Evolutionary conservation across 2,888 invertebrate genomes (phyloP), one percentile per base, ranked within the genome.

Genomic region (Pollenia labialis): DNA sequence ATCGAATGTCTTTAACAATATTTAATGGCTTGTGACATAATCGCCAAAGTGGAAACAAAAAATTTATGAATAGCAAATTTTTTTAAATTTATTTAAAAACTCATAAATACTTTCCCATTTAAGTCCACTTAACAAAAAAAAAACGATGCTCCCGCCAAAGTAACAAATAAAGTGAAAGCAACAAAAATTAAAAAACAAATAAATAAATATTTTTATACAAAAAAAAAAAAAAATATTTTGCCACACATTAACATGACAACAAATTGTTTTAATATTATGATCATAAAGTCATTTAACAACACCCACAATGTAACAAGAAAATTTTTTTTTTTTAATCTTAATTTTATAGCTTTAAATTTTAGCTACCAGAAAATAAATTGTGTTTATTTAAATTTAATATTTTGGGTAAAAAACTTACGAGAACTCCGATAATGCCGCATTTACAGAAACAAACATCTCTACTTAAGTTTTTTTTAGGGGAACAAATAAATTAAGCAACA

Each of bases 191-290:
- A 52, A 16, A 18, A 60, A 23, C 0, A 66, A 16, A 10, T n/a
- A n/a, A n/a, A n/a, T 7, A n/a, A 8, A 8, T 48, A 12, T 81
- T 44, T 66, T 66, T 68, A 62, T 16, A 50, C 60, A 64, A 46
- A 56, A 48, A n/a, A 32, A 48, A 60, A 69, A 64, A 46, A 56
- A 48, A 16, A 32, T 48, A 60, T 4, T 80, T 69, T 72, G 23
- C 40, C 60, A 60, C 52, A 74, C 64, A 62, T 86, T 58, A 86
- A 80, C 69, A 64, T 79, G 79, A 79, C 68, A 86, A 75, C 83
- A 71, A 83, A 80, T 58, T 80, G 79, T 58, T 83, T 75, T 71
- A 83, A 75, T 83, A 83, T 83, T 83, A 75, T 80, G 83, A 75
- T 62, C 68, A 58, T 64, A 56, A 80, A 83, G 46, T 74, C 68